These are phyloP conservation scores for Cylindroiulus punctatus DNA, from an alignment of 2,888 invertebrate species.

Conservation along the genomic window DNA sequence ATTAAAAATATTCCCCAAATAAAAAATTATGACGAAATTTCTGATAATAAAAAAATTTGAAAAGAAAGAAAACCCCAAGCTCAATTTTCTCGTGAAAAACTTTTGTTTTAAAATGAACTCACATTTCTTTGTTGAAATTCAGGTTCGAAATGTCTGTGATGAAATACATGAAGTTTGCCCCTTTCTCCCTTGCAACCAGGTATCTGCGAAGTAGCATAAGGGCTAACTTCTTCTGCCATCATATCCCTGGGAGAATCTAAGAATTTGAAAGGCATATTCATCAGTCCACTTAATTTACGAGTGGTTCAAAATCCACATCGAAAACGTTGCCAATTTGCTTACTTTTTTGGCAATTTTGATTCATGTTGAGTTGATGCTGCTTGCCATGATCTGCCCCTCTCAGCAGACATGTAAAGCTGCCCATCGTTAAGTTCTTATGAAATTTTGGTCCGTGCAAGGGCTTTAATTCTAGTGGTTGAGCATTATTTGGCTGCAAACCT, in stretches of 20 bases:
- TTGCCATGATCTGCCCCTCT: constrained; percentile 53
- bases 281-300: background rate
- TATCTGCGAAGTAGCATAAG: constrained; percentile 57
- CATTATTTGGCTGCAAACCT: constrained; percentile 43
- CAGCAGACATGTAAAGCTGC: constrained; percentile 56
- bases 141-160: constrained; percentile 53
- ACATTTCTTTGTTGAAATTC: constrained; percentile 55
- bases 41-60: background rate
- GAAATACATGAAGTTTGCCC: constrained; percentile 44
- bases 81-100: background rate
- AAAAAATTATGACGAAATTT: background rate
- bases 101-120: constrained; percentile 50
- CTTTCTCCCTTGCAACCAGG: constrained; percentile 54
- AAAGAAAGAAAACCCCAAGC: background rate
- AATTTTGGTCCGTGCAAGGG: constrained; percentile 54
- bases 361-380: constrained; percentile 46
- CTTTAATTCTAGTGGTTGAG: constrained; percentile 53
- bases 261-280: background rate
- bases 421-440: constrained; percentile 55
- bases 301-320: background rate
- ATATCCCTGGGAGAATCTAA: constrained; percentile 50
- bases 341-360: constrained; percentile 53
- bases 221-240: constrained; percentile 54
- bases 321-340: background rate
- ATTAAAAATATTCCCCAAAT: background rate